Base-by-base conservation (phyloP, 2,888 invertebrate genomes). In the Caenorhabditis japonica region DNA sequence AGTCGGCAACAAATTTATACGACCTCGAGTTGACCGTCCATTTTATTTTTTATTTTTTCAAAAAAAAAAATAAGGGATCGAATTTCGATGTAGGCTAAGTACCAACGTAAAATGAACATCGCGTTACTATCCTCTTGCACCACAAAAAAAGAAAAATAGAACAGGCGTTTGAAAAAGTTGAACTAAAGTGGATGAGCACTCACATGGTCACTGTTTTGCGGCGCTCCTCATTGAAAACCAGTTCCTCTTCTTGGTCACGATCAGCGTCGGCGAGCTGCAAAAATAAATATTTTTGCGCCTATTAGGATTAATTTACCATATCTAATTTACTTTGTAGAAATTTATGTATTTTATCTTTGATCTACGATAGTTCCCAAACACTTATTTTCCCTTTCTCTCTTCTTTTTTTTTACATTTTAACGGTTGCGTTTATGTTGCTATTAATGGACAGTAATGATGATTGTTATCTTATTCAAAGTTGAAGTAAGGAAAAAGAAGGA, bases 221-320 rank as follows among this genome's bases (percentile, higher is more conserved):
- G 53, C 79, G 60, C 56, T 80, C 77, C 38, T 80, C 80, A 69
- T 80, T 75, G 75, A 77, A 80, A 34, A 80, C 80, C 44, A 76
- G 51, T 62, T 77, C 80, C 55, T 80, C 80, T 36, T 77, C 75
- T 60, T 80, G 77, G 49, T 77, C 80, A 36, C 80, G 76, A 64
- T 80, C 80, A 19, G 76, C 75, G 56, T 79, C 79, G 59, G 60
- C 61, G 38, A 62, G 68, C 76, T 79, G 70, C 27, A 79, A 79
- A 52, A 30, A 10, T 30, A 36, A 5, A 13, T 53, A 25, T 47
- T 25, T 43, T 39, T 15, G 4, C 5, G 4, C n/a, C 13, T 8
- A 39, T n/a, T 39, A 15, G 4, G n/a, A n/a, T 30, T 5, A 30
- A 30, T 30, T 10, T 5, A 30, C 7, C 10, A 30, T 30, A 30